phyloP scores from a whole-genome alignment of 2,888 invertebrate species.

The Ectemnius continuus region DNA sequence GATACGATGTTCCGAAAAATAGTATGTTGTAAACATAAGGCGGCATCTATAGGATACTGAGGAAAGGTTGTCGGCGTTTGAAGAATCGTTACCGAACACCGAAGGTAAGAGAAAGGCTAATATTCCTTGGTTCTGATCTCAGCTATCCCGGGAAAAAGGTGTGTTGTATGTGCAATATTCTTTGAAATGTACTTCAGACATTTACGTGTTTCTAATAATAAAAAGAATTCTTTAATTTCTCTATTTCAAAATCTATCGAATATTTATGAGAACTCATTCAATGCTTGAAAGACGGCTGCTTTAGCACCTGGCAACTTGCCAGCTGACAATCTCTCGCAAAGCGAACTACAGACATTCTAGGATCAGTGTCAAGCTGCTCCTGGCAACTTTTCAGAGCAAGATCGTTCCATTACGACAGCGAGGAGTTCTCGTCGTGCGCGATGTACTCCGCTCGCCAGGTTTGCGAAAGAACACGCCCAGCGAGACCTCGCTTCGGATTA shows the following conservation, averaged over 20 bases:
- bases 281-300: not conserved
- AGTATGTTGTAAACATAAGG: slow-evolving; percentile 11
- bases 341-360: not conserved
- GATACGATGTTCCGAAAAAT: not conserved
- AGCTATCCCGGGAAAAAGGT: slow-evolving; percentile 13
- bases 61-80: slow-evolving; percentile 6
- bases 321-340: slow-evolving; percentile 8
- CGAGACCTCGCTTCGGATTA: slow-evolving; percentile 5
- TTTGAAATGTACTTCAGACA: not conserved
- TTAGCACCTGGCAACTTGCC: slow-evolving; percentile 14
- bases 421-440: not conserved
- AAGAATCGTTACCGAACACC: slow-evolving; percentile 37
- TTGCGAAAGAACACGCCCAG: not conserved
- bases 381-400: not conserved
- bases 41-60: slow-evolving; percentile 47
- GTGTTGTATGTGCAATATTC: not conserved
- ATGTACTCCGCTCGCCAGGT: not conserved
- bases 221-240: not conserved
- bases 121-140: slow-evolving; percentile 42
- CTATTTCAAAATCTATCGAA: not conserved
- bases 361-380: not conserved
- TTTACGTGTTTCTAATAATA: not conserved
- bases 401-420: not conserved
- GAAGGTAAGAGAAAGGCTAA: slow-evolving; percentile 43
- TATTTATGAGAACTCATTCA: not conserved